Conservation (phyloP, 2,797 vertebrate genomes). For the Sylvia borin region DNA sequence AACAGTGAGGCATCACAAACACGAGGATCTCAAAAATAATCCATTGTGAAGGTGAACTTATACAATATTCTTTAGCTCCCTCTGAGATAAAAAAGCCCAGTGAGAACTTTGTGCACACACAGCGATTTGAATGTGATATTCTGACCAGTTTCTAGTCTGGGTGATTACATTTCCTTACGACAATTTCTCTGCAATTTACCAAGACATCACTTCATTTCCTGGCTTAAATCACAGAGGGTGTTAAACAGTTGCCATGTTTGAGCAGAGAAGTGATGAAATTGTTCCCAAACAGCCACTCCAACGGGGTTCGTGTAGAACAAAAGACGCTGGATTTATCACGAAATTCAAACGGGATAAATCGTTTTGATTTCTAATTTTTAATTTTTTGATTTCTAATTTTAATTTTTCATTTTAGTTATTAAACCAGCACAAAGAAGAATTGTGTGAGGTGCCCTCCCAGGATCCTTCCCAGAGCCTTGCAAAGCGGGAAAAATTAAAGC, state of each 20-base stretch:
- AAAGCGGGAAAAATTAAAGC: background rate
- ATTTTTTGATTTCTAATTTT: background rate
- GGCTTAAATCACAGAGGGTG: background rate
- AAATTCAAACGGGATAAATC: background rate
- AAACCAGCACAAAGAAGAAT: background rate
- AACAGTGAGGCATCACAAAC: background rate
- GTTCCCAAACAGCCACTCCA: background rate
- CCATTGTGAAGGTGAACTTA: background rate
- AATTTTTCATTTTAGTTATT: background rate
- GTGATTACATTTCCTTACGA: slow-evolving; percentile 20
- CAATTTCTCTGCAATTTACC: slow-evolving; percentile 1
- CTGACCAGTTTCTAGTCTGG: background rate
- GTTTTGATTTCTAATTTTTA: background rate
- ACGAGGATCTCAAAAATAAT: background rate
- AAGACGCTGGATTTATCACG: background rate
- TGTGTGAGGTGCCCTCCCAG: background rate
- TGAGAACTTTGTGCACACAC: background rate
- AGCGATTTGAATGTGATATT: background rate
- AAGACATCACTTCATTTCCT: slow-evolving; percentile 41
- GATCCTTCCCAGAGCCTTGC: background rate
- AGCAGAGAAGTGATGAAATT: background rate
- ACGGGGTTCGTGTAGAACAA: background rate
- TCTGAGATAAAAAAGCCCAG: background rate
- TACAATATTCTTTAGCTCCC: background rate
- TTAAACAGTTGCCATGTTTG: background rate